These are phyloP conservation scores for Camponotus vicinus DNA, from an alignment of 1,140 invertebrate species.

Conservation along the genomic window DNA sequence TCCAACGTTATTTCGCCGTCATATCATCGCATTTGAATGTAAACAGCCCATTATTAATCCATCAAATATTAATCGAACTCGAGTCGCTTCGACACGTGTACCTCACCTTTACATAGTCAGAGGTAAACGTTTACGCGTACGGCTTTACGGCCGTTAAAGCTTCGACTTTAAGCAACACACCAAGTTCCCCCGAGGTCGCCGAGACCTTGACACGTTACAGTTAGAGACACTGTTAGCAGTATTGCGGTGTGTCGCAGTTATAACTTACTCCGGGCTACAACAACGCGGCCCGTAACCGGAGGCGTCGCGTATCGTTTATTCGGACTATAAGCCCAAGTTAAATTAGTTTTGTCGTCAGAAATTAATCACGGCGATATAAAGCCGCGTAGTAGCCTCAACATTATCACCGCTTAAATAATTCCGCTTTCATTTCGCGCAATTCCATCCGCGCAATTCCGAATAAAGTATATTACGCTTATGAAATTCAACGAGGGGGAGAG, in stretches of 20 bases:
- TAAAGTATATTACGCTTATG: neutral
- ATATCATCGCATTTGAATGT: neutral
- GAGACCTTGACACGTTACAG: conserved; percentile 52
- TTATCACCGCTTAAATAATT: conserved; percentile 46
- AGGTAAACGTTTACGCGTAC: conserved; percentile 21
- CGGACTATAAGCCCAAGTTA: conserved; percentile 48
- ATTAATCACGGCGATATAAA: conserved; percentile 50
- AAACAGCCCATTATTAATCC: conserved; percentile 3
- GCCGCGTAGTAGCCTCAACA: conserved; percentile 1
- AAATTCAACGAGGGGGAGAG: neutral
- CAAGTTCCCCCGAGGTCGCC: conserved; percentile 35
- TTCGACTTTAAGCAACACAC: conserved; percentile 29
- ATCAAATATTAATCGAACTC: conserved; percentile 28
- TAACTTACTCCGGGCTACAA: conserved; percentile 21
- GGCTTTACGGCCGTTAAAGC: conserved; percentile 26
- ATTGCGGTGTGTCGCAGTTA: conserved; percentile 38
- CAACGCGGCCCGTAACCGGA: conserved; percentile 18
- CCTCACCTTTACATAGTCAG: neutral
- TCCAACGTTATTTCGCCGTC: neutral
- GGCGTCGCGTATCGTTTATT: conserved; percentile 48
- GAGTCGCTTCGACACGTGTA: conserved; percentile 29
- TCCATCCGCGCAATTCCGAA: neutral
- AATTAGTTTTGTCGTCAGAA: conserved; percentile 57
- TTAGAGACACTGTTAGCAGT: conserved; percentile 37
- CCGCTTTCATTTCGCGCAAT: conserved; percentile 6